phyloP scores from a whole-genome alignment of 2,888 invertebrate genomes.

The Leptopilina myrica region DNA sequence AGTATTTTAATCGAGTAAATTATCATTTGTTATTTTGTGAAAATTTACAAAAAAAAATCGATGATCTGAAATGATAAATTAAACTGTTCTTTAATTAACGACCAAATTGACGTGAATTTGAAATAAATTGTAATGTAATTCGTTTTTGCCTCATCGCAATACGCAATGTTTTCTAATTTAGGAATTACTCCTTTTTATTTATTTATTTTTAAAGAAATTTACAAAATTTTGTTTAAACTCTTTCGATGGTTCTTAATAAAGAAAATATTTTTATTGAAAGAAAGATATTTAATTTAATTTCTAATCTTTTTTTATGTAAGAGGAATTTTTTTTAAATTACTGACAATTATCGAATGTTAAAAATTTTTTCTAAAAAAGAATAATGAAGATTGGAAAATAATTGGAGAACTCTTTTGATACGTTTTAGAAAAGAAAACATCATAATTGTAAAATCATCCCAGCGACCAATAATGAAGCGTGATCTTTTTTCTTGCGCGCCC shows the following conservation, averaged over 20 bases:
- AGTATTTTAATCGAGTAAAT: background rate
- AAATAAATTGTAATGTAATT: conserved; percentile 10
- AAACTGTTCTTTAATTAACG: background rate
- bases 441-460: conserved; percentile 31
- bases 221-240: too few species aligned
- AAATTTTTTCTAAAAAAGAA: background rate
- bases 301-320: too few species aligned
- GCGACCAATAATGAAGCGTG: conserved; percentile 36
- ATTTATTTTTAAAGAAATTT: conserved; percentile 20
- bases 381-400: conserved; percentile 1
- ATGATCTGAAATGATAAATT: too few species aligned
- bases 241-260: too few species aligned
- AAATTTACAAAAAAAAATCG: background rate
- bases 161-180: background rate
- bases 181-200: background rate
- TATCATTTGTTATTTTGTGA: background rate
- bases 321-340: too few species aligned
- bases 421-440: conserved; percentile 29
- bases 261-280: too few species aligned
- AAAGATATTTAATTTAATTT: too few species aligned
- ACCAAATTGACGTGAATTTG: background rate
- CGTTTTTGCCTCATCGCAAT: background rate
- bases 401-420: conserved; percentile 20
- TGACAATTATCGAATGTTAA: background rate
- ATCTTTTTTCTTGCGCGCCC: conserved; percentile 30